Evolutionary conservation across 2,113 vertebrate genomes (phyloP).

Genomic region (Hystrix cristata): DNA sequence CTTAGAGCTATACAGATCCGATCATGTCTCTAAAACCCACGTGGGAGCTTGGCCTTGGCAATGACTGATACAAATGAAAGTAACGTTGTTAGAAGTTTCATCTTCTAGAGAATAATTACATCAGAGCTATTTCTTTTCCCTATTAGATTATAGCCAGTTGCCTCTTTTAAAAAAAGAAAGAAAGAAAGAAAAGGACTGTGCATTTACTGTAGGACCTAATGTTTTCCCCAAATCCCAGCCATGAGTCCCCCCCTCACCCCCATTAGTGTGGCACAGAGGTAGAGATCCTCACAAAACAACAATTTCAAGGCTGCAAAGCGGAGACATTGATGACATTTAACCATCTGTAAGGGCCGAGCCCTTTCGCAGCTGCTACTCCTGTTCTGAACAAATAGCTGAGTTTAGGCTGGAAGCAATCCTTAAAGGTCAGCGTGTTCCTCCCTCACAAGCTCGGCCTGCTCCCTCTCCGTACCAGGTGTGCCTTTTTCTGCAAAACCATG

Average conservation of each 20-base stretch:
- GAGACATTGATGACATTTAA: too few relatives aligned
- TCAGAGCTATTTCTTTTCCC: slow-evolving; percentile 47
- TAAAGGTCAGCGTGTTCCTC: neutral
- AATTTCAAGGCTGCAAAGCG: neutral
- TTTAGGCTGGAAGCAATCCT: neutral
- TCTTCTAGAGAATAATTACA: slow-evolving; percentile 62
- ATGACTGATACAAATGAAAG: slow-evolving; percentile 49
- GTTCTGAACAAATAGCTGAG: neutral
- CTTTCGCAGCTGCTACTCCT: slow-evolving; percentile 22
- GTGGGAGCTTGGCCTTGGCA: neutral
- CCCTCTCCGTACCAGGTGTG: neutral
- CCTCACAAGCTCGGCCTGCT: neutral
- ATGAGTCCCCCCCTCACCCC: neutral
- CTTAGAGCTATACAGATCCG: neutral
- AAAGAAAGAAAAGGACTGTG: neutral
- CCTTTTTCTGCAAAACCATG: neutral
- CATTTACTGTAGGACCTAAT: neutral
- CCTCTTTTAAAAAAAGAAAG: neutral
- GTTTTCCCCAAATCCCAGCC: neutral
- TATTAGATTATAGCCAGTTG: slow-evolving; percentile 57
- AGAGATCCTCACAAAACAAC: neutral
- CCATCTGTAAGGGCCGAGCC: neutral
- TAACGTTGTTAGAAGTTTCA: slow-evolving; percentile 52
- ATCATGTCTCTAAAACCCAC: slow-evolving; percentile 21
- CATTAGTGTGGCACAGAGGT: neutral